Conservation (phyloP, 2,113 vertebrate genomes). For the Proterorhinus semilunaris region DNA sequence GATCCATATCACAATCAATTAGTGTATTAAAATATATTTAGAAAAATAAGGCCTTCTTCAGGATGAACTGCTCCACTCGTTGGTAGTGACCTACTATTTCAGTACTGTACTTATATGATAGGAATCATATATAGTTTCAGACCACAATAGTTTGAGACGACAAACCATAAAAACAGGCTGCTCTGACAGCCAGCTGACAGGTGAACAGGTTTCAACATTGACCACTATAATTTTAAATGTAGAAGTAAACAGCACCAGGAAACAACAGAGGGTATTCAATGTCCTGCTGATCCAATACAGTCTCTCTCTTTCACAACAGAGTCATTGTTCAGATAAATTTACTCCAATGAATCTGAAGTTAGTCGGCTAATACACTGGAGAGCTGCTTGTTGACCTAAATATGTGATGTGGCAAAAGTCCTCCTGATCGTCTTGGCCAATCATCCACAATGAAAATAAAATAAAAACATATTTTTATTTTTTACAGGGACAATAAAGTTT, state of each 20-base stretch:
- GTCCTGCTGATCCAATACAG: conserved; percentile 2
- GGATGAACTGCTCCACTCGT: no score
- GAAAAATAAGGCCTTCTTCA: not conserved
- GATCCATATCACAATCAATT: not conserved
- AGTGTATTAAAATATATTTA: not conserved
- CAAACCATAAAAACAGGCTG: not conserved
- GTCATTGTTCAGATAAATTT: not conserved
- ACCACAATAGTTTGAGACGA: not conserved
- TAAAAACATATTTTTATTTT: no score
- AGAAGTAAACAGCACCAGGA: not conserved
- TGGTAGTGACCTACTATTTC: no score
- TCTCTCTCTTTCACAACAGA: not conserved
- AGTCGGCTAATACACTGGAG: not conserved
- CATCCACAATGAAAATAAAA: no score
- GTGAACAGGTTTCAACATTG: conserved; percentile 1
- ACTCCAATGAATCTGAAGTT: not conserved
- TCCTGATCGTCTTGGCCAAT: no score
- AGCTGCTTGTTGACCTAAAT: not conserved
- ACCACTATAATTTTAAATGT: conserved; percentile 12
- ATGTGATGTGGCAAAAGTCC: not conserved
- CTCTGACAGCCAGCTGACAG: conserved; percentile 2
- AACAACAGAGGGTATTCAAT: not conserved
- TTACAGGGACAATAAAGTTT: no score
- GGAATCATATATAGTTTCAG: not conserved
- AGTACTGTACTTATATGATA: no score